Evolutionary conservation across 2,113 vertebrate species (phyloP).

Genomic region (Datnioides undecimradiatus): DNA sequence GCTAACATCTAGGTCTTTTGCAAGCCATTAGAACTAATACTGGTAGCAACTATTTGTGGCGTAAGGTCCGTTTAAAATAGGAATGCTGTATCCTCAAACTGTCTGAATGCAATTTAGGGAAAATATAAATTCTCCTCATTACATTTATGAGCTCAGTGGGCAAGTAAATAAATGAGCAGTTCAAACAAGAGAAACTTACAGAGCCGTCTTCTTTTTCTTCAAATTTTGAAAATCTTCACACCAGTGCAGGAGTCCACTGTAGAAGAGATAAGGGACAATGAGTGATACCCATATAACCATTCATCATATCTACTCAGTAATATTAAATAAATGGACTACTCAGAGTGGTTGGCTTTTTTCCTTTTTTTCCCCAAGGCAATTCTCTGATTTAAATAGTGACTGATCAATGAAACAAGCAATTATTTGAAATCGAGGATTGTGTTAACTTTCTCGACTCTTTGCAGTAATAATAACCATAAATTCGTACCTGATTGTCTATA

Average conservation of each 20-base stretch:
- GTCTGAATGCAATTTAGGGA: neutral
- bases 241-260: conserved; percentile 46
- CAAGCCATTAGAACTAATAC: neutral
- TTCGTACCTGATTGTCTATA: neutral
- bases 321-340: neutral
- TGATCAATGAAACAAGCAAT: neutral
- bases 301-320: conserved; percentile 5
- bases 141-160: neutral
- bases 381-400: neutral
- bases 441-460: neutral
- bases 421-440: neutral
- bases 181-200: conserved; percentile 75
- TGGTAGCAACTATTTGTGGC: neutral
- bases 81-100: neutral
- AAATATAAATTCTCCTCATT: neutral
- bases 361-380: too few species aligned
- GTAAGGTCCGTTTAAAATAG: neutral
- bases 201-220: conserved; percentile 77
- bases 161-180: neutral
- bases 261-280: conserved; percentile 40
- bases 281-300: conserved; percentile 18
- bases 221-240: conserved; percentile 17
- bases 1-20: conserved; percentile 1
- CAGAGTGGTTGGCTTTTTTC: neutral
- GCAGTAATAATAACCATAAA: neutral